These are phyloP conservation scores for Polyploca ridens DNA, from an alignment of 2,888 invertebrate genomes.

Conservation along the genomic window DNA sequence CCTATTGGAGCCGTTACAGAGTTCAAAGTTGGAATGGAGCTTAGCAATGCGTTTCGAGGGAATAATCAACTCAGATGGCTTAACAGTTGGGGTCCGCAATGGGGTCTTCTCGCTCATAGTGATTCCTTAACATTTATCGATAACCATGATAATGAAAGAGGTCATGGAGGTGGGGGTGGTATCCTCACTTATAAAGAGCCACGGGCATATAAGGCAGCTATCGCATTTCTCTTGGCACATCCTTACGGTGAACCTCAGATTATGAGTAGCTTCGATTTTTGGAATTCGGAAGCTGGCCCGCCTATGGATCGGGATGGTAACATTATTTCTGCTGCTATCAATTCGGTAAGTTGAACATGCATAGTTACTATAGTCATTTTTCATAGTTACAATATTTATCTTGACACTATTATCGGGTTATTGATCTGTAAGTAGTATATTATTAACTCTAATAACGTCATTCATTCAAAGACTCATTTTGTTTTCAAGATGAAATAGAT, in stretches of 20 bases:
- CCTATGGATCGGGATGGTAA: slow-evolving; percentile 86
- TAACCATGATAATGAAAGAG: slow-evolving; percentile 93
- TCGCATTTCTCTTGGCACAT: slow-evolving; percentile 93
- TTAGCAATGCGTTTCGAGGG: slow-evolving; percentile 68
- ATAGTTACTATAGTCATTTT: neutral
- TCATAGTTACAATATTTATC: neutral
- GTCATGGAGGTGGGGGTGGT: slow-evolving; percentile 82
- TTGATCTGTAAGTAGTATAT: no score
- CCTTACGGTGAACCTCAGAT: slow-evolving; percentile 91
- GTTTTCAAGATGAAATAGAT: neutral
- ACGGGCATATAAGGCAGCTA: slow-evolving; percentile 89
- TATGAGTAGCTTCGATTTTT: slow-evolving; percentile 94
- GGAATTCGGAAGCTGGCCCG: slow-evolving; percentile 86
- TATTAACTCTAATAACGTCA: no score
- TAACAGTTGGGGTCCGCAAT: slow-evolving; percentile 85
- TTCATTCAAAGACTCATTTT: neutral
- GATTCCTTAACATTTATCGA: slow-evolving; percentile 90
- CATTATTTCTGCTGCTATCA: slow-evolving; percentile 87
- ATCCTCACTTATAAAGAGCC: slow-evolving; percentile 87
- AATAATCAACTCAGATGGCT: slow-evolving; percentile 86
- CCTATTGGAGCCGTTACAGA: slow-evolving; percentile 88
- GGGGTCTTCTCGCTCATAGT: slow-evolving; percentile 84
- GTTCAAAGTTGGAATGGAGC: slow-evolving; percentile 77
- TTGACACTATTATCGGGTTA: neutral
- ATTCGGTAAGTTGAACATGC: slow-evolving; percentile 64